Evolutionary conservation across 2,888 invertebrate genomes (phyloP), one percentile per base, ranked within the genome.

Genomic region (Anoplius nigerrimus): DNA sequence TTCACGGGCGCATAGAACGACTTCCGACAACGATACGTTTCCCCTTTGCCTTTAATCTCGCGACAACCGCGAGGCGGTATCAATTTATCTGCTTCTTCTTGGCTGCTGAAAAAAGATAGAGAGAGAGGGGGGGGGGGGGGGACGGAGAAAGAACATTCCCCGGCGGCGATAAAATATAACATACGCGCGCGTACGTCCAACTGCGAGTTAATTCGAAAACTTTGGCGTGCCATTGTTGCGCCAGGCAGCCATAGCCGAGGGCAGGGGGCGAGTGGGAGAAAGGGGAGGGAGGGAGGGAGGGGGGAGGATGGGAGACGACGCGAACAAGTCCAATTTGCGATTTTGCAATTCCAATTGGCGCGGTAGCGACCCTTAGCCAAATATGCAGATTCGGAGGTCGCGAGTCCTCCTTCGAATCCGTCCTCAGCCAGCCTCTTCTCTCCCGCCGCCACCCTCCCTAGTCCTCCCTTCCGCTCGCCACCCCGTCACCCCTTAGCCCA

Each of bases 321-420:
- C 83, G 84, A 86, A 87, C 87, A 86, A 87, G 85, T 87, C 85
- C 86, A 88, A 87, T 88, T 88, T 87, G 82, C 83, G 84, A 88
- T 87, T 88, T 88, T 87, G 87, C 87, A 88, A 88, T 88, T 88
- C 88, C 88, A 88, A 88, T 88, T 86, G 86, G 82, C 84, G 81
- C 83, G 76, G 76, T 79, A 60, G 68, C 61, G 82, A 85, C 85
- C 86, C 86, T 86, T 85, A 82, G 80, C 84, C 83, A 84, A 85
- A 85, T 87, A 88, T 88, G 87, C 84, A 88, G 85, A 88, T 88
- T 84, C 77, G 72, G 62, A 74, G 70, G 70, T 74, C 80, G 72
- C 76, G 76, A 68, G 66, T 75, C 71, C 76, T 73, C 72, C 60
- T 65, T 66, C 63, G 66, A 52, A 34, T 34, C 34, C 34, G 4